Evolutionary conservation across 2,888 invertebrate species (phyloP), one percentile per base, ranked within the genome.

Genomic region (Lycia hirtaria): DNA sequence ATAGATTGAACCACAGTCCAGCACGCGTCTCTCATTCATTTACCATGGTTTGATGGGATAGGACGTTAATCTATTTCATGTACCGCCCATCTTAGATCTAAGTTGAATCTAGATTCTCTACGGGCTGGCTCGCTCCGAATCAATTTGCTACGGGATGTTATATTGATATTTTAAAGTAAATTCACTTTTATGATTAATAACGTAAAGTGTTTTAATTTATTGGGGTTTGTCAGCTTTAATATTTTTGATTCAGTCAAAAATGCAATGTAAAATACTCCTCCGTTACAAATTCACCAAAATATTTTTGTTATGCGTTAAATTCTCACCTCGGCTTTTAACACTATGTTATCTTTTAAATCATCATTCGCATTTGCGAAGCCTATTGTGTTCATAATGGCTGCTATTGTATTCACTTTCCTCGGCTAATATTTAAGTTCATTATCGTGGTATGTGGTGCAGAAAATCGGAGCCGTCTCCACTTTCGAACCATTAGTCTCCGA

Each of bases 61-160:
- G 55, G 67, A 74, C 70, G 57, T 61, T 75, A 70, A 76, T 71
- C 70, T 77, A 28, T 51, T 45, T 56, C 55, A 30, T 56, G 51
- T 47, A 41, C 50, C 54, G 54, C 51, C 48, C 62, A 65, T 60
- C 62, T 65, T 44, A 50, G 52, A 60, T 69, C 66, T 63, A 50
- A 48, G 26, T 28, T 48, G 14, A 19, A 45, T 57, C 47, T 47
- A 45, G 56, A 67, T 67, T 67, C 43, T 53, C 57, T 50, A 48
- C 57, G 54, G 54, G 51, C 15, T 56, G 65, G 47, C 55, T 43
- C 59, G 63, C 37, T 53, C 44, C 69, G 62, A 78, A 73, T 78
- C 75, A 69, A 73, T 78, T 74, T 59, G 68, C 64, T 64, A 69
- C 69, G 56, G 43, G 50, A 47, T 32, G 51, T 56, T 54, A 53